These are phyloP conservation scores for Pseudochirops cupreus DNA, from an alignment of 2,797 vertebrate species.

Conservation along the genomic window DNA sequence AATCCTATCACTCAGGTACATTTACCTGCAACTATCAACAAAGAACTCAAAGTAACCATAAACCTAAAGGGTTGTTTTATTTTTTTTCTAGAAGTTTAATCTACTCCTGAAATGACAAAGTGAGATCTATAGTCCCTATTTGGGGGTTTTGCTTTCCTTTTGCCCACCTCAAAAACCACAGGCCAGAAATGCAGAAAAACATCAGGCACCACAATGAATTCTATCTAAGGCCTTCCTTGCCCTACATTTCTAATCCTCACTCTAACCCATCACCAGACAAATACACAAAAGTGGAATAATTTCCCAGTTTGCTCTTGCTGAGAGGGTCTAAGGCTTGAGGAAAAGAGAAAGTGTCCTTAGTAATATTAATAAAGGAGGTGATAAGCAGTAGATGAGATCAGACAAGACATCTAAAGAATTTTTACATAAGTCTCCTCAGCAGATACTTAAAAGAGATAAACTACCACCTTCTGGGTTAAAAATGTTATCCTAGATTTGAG, in stretches of 20 bases:
- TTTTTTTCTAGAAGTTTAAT: slow-evolving; percentile 73
- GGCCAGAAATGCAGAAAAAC: neutral
- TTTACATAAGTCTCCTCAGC: neutral
- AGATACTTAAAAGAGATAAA: neutral
- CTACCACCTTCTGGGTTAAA: neutral
- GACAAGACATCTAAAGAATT: neutral
- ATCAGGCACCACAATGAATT: neutral
- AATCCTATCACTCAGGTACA: slow-evolving; percentile 68
- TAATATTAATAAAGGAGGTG: neutral
- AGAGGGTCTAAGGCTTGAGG: neutral
- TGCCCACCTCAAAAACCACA: neutral
- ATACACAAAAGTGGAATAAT: neutral
- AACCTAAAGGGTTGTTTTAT: slow-evolving; percentile 43
- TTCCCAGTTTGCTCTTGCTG: neutral
- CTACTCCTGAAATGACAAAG: slow-evolving; percentile 62
- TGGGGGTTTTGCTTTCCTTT: neutral
- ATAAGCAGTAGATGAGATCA: neutral
- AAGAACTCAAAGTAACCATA: slow-evolving; percentile 72
- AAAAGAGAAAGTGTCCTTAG: neutral
- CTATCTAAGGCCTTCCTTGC: neutral
- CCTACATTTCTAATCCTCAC: neutral
- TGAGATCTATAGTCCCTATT: neutral
- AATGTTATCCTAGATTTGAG: neutral
- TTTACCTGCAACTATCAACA: slow-evolving; percentile 70
- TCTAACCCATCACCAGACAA: neutral